Conservation (phyloP, 53 echinoderm and acorn worm species). For the Paracentrotus lividus region DNA sequence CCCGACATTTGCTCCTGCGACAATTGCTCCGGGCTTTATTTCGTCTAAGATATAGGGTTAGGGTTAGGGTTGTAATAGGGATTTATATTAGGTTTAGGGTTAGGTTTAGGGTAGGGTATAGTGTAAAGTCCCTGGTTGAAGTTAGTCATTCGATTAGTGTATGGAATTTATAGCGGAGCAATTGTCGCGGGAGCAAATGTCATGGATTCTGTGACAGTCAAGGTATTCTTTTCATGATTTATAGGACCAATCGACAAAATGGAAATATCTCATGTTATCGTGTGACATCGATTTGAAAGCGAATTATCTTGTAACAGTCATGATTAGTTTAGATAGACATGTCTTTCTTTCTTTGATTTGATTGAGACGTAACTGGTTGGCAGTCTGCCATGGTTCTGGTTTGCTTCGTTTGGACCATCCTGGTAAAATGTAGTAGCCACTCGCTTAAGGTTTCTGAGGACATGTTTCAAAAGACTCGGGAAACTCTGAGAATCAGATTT, state of each 20-base stretch:
- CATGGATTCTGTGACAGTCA: background rate
- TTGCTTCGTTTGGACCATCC: background rate
- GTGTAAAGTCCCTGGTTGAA: no score
- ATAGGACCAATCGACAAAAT: background rate
- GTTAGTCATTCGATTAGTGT: no score
- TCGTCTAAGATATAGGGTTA: no score
- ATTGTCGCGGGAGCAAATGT: no score
- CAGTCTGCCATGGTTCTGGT: background rate
- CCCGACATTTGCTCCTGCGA: no score
- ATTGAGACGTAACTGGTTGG: background rate
- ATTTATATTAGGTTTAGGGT: no score
- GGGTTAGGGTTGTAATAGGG: no score
- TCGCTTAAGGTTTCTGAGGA: background rate
- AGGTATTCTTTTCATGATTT: background rate
- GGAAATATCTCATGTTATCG: background rate
- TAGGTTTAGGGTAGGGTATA: no score
- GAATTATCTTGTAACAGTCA: slow-evolving; percentile 8
- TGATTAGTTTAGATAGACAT: background rate
- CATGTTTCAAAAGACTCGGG: background rate
- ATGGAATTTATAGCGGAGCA: no score
- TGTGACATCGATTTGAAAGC: background rate
- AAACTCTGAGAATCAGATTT: background rate
- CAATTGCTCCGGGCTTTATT: no score
- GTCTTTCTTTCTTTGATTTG: background rate
- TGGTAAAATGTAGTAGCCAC: background rate